Evolutionary conservation across 2,113 vertebrate species (phyloP).

Genomic region (Acinonyx jubatus): DNA sequence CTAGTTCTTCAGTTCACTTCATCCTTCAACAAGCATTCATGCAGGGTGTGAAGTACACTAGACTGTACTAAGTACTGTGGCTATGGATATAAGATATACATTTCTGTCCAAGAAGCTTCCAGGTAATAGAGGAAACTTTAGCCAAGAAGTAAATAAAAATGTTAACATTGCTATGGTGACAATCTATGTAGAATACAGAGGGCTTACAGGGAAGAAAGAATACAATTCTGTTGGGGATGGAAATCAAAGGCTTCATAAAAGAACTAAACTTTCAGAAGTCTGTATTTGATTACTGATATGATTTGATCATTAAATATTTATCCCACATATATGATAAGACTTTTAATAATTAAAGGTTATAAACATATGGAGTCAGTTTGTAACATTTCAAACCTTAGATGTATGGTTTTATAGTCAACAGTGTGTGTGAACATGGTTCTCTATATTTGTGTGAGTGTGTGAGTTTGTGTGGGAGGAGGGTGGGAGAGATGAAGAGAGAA

Average conservation of each 20-base stretch:
- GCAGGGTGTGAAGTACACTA: neutral
- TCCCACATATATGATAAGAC: neutral
- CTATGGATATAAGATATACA: neutral
- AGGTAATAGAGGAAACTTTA: neutral
- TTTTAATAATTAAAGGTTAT: conserved; percentile 22
- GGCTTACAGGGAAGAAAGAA: neutral
- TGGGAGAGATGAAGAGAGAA: neutral
- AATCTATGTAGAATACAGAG: neutral
- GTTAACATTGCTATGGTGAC: neutral
- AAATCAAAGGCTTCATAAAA: neutral
- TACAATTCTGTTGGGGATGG: neutral
- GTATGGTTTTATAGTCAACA: neutral
- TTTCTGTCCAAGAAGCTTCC: neutral
- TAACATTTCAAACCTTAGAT: neutral
- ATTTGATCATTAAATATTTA: neutral
- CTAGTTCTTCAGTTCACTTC: neutral
- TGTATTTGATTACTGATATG: neutral
- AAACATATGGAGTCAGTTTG: neutral
- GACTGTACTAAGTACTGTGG: neutral
- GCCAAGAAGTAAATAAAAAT: neutral
- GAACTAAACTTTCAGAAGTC: neutral
- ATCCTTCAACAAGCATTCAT: neutral
- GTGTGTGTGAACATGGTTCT: neutral
- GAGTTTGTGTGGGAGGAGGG: neutral
- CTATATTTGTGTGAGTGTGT: neutral